phyloP scores from a whole-genome alignment of 2,113 vertebrate genomes.

The Lepidiolamprologus cunningtoni region DNA sequence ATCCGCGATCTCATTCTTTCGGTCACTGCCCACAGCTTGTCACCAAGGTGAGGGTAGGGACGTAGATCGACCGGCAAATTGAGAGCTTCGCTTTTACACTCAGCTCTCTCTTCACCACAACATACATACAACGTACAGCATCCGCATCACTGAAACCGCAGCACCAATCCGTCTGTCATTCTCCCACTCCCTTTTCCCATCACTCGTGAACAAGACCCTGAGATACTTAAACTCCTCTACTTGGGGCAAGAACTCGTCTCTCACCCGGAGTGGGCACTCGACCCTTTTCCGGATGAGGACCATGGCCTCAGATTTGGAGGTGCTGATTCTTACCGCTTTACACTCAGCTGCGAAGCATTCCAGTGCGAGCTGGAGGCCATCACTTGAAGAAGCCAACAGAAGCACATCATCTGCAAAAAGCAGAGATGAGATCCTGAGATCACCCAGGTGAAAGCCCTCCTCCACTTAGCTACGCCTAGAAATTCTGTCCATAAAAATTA shows the following conservation, averaged over 20 bases:
- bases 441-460: not conserved
- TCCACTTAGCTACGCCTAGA: not conserved
- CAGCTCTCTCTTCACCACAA: not conserved
- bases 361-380: not conserved
- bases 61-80: not conserved
- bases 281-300: not conserved
- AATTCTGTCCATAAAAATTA: not conserved
- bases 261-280: not conserved
- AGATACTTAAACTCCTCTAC: not conserved
- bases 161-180: not conserved
- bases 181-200: not conserved
- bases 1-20: not conserved
- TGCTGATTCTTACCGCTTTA: not conserved
- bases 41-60: not conserved
- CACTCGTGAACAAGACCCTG: not conserved
- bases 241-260: not conserved
- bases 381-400: not conserved
- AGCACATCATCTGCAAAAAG: not conserved
- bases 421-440: not conserved
- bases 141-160: not conserved
- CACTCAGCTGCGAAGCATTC: fast-evolving
- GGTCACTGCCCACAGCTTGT: not conserved
- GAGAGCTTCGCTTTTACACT: not conserved
- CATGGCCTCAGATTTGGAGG: not conserved
- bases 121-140: not conserved